Conservation (phyloP, 2,888 invertebrate genomes). For the Dicyrtomina minuta region DNA sequence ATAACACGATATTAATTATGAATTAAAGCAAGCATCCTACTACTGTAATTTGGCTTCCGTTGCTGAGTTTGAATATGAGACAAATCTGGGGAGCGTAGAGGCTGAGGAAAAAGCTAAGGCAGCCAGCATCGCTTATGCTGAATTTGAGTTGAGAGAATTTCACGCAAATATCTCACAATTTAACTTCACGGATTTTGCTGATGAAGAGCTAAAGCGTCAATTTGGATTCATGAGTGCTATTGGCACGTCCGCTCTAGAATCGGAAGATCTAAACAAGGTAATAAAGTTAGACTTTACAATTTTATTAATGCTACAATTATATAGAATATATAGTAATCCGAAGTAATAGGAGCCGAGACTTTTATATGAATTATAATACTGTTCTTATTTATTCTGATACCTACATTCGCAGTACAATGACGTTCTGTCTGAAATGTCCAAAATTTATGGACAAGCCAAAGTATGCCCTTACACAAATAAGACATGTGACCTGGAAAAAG, state of each 20-base stretch:
- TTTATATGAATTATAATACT: too few relatives aligned
- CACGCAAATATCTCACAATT: constrained; percentile 39
- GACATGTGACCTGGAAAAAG: constrained; percentile 57
- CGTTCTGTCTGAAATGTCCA: constrained; percentile 70
- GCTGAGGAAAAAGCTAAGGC: constrained; percentile 29
- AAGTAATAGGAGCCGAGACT: too few relatives aligned
- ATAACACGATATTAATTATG: too few relatives aligned
- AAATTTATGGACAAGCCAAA: constrained; percentile 71
- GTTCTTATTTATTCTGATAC: too few relatives aligned
- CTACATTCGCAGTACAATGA: constrained; percentile 55
- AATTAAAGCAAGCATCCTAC: constrained; percentile 24
- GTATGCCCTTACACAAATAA: constrained; percentile 64
- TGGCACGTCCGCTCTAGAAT: constrained; percentile 71
- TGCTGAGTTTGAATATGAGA: constrained; percentile 57
- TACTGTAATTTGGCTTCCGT: constrained; percentile 56
- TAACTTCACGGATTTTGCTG: constrained; percentile 36
- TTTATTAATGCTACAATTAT: background rate
- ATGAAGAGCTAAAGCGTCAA: constrained; percentile 61
- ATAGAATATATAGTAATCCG: too few relatives aligned
- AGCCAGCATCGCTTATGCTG: constrained; percentile 38
- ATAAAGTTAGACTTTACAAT: too few relatives aligned
- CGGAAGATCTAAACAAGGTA: constrained; percentile 71
- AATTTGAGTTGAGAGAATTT: constrained; percentile 42
- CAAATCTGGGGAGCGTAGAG: constrained; percentile 54
- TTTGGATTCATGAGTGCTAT: constrained; percentile 69